Base-by-base conservation (phyloP, 2,113 vertebrate species). In the Elephas maximus region DNA sequence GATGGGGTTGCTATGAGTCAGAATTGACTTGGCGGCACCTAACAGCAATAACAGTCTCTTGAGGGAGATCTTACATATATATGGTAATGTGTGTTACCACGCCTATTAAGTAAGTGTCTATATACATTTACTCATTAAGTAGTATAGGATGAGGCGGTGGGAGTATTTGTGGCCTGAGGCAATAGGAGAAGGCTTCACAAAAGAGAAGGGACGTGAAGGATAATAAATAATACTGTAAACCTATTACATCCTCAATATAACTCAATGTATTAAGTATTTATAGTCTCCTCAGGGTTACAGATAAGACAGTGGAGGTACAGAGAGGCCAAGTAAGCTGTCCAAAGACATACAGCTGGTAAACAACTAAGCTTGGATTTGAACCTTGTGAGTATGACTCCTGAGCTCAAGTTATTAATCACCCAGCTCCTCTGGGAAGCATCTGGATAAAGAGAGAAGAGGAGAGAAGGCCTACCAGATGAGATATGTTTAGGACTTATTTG, bases 391-490 rank as follows among this genome's bases (percentile, higher is more conserved):
- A 30, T 26, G 20, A 48, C 44, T 92, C 20, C 57, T 44, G 26
- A 88, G 48, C 88, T 94, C 17, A 57, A 83, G 57, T 84, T 93
- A 26, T 69, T 86, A 87, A 80, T 44, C 90, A 9, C 8, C 30
- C 6, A 33, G 3, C 7, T 91, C 62, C 53, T 63, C 60, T 83
- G 21, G 21, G n/a, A 86, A 79, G 5, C 0, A 57, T 96, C 76
- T 87, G 63, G 74, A n/a, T 80, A 82, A 92, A 76, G 17, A 87
- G 26, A 79, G 37, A 89, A 21, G 77, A 67, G 6, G 45, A 78
- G 92, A 23, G 33, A 79, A 41, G 17, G 12, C 15, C 23, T 15
- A 14, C 28, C 41, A 73, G 11, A 79, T 65, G 26, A 86, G 28
- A 12, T 15, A 80, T 62, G 5, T 60, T 93, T 67, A 79, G 41